Percentiles rank a stretch among this genome's conserved stretches.
Evolutionary conservation across 2,888 invertebrate species (phyloP).

Genomic region (Drosophila neotestacea): DNA sequence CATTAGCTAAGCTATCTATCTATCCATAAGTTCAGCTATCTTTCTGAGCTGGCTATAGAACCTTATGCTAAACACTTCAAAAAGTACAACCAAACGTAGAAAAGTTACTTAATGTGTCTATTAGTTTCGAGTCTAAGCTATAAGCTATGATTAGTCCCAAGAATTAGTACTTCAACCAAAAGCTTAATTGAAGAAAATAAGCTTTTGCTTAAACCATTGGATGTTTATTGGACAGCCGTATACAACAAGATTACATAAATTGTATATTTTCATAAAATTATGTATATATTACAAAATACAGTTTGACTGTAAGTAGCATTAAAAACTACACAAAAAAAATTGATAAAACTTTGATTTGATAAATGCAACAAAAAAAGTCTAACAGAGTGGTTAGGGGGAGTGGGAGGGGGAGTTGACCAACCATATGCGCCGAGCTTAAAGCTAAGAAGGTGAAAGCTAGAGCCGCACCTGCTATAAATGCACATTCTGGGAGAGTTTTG

Average conservation of each 20-base stretch:
- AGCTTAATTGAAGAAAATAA: background rate
- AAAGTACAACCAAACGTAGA: too few species aligned
- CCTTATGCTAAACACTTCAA: too few species aligned
- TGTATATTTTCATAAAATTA: slow-evolving; percentile 20
- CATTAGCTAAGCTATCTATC: background rate
- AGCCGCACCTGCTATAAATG: slow-evolving; percentile 61
- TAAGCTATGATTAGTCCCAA: too few species aligned
- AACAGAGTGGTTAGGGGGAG: background rate
- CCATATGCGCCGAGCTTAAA: slow-evolving; percentile 61
- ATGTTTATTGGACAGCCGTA: slow-evolving; percentile 60
- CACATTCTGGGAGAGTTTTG: slow-evolving; percentile 46
- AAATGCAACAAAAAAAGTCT: slow-evolving; percentile 14
- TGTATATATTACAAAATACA: slow-evolving; percentile 58
- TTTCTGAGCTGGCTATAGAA: too few species aligned
- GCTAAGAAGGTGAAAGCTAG: slow-evolving; percentile 34
- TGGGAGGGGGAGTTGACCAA: slow-evolving; percentile 6
- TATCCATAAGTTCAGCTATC: too few species aligned
- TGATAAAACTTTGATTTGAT: slow-evolving; percentile 12
- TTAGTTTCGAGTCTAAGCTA: too few species aligned
- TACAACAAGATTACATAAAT: slow-evolving; percentile 48
- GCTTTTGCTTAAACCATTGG: slow-evolving; percentile 42
- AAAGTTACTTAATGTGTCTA: too few species aligned
- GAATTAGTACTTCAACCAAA: too few species aligned
- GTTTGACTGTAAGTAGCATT: slow-evolving; percentile 59
- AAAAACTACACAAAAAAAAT: slow-evolving; percentile 36